These are phyloP conservation scores for Athene cunicularia DNA, from an alignment of 2,113 vertebrate genomes.

Conservation along the genomic window DNA sequence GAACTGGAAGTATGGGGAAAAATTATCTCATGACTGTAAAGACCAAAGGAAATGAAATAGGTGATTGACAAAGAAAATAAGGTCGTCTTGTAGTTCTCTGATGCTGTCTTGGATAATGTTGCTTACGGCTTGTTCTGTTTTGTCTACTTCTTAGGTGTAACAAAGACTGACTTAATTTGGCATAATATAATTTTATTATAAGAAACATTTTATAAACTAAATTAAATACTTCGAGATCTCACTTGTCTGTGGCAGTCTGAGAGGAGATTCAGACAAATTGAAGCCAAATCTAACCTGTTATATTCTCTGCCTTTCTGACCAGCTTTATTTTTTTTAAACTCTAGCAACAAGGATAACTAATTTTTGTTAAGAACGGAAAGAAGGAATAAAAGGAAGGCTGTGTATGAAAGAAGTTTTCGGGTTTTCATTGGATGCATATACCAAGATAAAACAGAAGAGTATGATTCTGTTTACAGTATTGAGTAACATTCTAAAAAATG, in stretches of 20 bases:
- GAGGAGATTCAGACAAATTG: not conserved
- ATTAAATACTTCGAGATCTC: not conserved
- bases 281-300: not conserved
- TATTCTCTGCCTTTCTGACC: constrained; percentile 2
- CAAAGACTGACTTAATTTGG: not conserved
- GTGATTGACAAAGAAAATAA: not conserved
- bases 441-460: constrained; percentile 11
- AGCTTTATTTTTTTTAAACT: not conserved
- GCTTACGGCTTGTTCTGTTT: not conserved
- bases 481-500: not conserved
- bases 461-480: not conserved
- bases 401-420: not conserved
- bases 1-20: not conserved
- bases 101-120: not conserved
- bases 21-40: not conserved
- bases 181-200: not conserved
- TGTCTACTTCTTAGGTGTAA: not conserved
- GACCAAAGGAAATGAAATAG: not conserved
- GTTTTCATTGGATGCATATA: constrained; percentile 1
- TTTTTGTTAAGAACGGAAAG: constrained; percentile 25
- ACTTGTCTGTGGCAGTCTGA: not conserved
- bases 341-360: constrained; percentile 21
- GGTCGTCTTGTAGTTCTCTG: not conserved
- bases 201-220: not conserved
- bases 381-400: constrained; percentile 7